phyloP scores from a whole-genome alignment of 1,140 invertebrate genomes.

The Galleria mellonella region DNA sequence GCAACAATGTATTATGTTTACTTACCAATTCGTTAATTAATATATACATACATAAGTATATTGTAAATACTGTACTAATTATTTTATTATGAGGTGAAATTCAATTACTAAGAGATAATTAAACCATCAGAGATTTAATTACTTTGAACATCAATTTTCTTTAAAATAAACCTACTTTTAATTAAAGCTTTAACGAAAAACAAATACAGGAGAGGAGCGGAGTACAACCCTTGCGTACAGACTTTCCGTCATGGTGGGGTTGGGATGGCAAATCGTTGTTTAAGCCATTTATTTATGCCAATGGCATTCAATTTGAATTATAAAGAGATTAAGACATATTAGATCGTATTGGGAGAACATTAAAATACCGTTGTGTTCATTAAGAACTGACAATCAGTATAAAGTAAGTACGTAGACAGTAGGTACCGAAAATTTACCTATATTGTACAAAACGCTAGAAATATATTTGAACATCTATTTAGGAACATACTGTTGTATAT shows the following conservation, averaged over 20 bases:
- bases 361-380: too few species aligned
- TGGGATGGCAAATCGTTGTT: slow-evolving; percentile 5
- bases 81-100: slow-evolving; percentile 53
- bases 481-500: too few species aligned
- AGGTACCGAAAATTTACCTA: too few species aligned
- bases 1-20: too few species aligned
- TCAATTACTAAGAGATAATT: slow-evolving; percentile 68
- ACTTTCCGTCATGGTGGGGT: slow-evolving; percentile 15
- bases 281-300: slow-evolving; percentile 8
- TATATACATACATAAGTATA: too few species aligned
- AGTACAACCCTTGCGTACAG: slow-evolving; percentile 41
- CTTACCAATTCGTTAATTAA: too few species aligned
- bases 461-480: too few species aligned
- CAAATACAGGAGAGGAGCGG: slow-evolving; percentile 51
- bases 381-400: too few species aligned
- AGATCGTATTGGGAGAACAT: too few species aligned
- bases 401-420: too few species aligned
- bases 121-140: slow-evolving; percentile 68
- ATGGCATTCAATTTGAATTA: slow-evolving; percentile 2
- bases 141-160: slow-evolving; percentile 67
- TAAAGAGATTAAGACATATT: too few species aligned
- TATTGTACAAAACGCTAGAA: too few species aligned
- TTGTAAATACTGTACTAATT: slow-evolving; percentile 16
- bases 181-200: slow-evolving; percentile 69
- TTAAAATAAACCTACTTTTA: slow-evolving; percentile 69